Percentiles rank a stretch among this genome's conserved stretches.
These are phyloP conservation scores for Orchesella flavescens DNA, from an alignment of 2,888 invertebrate genomes.

Conservation along the genomic window DNA sequence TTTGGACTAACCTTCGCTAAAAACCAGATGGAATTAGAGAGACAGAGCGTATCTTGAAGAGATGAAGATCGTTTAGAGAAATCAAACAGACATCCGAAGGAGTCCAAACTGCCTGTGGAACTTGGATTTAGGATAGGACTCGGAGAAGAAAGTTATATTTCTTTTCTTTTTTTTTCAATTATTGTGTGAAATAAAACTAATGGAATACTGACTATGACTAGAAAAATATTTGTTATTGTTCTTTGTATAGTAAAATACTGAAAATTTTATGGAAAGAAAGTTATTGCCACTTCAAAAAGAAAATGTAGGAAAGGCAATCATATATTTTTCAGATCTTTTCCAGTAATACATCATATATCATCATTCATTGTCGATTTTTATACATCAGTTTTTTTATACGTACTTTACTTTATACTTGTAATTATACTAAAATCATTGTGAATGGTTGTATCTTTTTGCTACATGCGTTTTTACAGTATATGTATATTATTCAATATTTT, in stretches of 20 bases:
- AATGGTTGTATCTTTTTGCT: too few species aligned
- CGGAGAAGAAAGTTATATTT: slow-evolving; percentile 12
- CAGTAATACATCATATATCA: slow-evolving; percentile 22
- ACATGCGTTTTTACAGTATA: too few species aligned
- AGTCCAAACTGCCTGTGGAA: slow-evolving; percentile 72
- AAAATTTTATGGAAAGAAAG: slow-evolving; percentile 13
- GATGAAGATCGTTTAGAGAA: slow-evolving; percentile 63
- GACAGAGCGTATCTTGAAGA: slow-evolving; percentile 56
- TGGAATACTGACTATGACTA: slow-evolving; percentile 27
- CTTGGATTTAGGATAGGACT: slow-evolving; percentile 53
- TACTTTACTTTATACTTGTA: too few species aligned
- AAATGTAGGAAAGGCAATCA: slow-evolving; percentile 14
- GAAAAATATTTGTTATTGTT: not conserved
- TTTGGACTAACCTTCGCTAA: slow-evolving; percentile 72
- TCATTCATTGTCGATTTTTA: not conserved
- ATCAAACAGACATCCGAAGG: slow-evolving; percentile 67
- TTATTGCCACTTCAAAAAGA: slow-evolving; percentile 13
- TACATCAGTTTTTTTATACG: not conserved
- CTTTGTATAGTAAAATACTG: not conserved
- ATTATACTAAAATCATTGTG: too few species aligned
- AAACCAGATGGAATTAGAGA: slow-evolving; percentile 56
- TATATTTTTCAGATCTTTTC: slow-evolving; percentile 36
- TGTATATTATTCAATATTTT: too few species aligned
- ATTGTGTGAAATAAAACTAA: slow-evolving; percentile 22
- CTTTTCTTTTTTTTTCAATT: too few species aligned